Percentiles rank a stretch among this genome's conserved stretches.
These are phyloP conservation scores for Bombus sylvicola DNA, from an alignment of 1,140 invertebrate species.

Conservation along the genomic window DNA sequence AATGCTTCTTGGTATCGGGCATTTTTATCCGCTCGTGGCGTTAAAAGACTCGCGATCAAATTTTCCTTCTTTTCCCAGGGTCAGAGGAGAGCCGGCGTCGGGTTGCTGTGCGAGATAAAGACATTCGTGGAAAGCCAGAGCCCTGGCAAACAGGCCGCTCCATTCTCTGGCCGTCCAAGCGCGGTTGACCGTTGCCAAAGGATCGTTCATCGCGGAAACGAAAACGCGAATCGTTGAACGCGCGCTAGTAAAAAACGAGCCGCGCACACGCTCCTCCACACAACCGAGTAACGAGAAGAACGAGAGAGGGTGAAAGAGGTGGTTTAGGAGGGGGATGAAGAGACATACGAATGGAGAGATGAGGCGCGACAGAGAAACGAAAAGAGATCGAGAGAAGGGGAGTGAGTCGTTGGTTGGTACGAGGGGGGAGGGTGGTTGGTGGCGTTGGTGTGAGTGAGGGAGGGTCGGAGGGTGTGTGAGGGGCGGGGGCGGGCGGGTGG, in stretches of 20 bases:
- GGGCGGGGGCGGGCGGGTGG: slow-evolving; percentile 55
- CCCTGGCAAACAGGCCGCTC: slow-evolving; percentile 20
- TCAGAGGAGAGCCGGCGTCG: slow-evolving; percentile 13
- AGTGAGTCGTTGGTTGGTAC: slow-evolving; percentile 10
- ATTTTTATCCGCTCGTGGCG: not conserved
- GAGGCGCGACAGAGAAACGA: not conserved
- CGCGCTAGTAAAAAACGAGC: slow-evolving; percentile 50
- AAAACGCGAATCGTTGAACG: slow-evolving; percentile 68
- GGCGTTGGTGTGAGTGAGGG: slow-evolving; percentile 27
- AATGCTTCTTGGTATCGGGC: not conserved
- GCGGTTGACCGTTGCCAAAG: slow-evolving; percentile 67
- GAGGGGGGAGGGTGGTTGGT: slow-evolving; percentile 11
- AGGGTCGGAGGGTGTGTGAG: too few species aligned
- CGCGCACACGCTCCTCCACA: not conserved
- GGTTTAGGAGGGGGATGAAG: not conserved
- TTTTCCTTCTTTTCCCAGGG: slow-evolving; percentile 2
- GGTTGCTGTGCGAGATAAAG: slow-evolving; percentile 50
- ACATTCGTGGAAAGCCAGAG: slow-evolving; percentile 44
- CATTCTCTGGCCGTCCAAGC: slow-evolving; percentile 48
- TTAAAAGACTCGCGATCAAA: slow-evolving; percentile 31
- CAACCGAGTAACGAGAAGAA: not conserved
- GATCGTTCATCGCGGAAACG: slow-evolving; percentile 68
- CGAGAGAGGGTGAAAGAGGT: not conserved
- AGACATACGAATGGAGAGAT: not conserved
- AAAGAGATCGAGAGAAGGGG: not conserved